phyloP scores from a whole-genome alignment of 2,888 invertebrate species.

The Nymphalis c-album region DNA sequence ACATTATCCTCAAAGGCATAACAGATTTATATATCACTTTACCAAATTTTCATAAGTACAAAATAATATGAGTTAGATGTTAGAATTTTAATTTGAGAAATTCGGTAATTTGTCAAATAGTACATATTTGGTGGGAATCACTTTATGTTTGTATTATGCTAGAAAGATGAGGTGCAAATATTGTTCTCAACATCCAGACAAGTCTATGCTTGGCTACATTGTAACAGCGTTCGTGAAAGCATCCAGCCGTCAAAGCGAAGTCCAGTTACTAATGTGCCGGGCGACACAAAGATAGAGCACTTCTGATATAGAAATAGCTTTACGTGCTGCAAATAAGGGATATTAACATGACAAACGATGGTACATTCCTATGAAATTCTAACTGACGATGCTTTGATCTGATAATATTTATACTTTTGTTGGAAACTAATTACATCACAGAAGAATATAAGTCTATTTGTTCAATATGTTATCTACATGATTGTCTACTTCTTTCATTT shows the following conservation, averaged over 20 bases:
- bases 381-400: slow-evolving; percentile 8
- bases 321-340: slow-evolving; percentile 34
- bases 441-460: background rate
- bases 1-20: too few relatives aligned
- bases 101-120: too few relatives aligned
- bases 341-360: slow-evolving; percentile 28
- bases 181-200: slow-evolving; percentile 26
- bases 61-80: too few relatives aligned
- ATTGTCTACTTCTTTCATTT: background rate
- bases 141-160: slow-evolving; percentile 13
- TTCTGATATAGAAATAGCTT: slow-evolving; percentile 37
- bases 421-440: background rate
- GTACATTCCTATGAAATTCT: slow-evolving; percentile 17
- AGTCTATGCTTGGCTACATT: slow-evolving; percentile 27
- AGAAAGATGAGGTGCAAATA: slow-evolving; percentile 3
- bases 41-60: too few relatives aligned
- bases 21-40: too few relatives aligned
- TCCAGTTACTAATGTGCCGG: slow-evolving; percentile 37
- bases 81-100: too few relatives aligned
- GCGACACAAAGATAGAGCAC: slow-evolving; percentile 36
- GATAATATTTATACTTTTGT: slow-evolving; percentile 3
- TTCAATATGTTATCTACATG: slow-evolving; percentile 1
- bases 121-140: background rate
- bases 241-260: slow-evolving; percentile 35
- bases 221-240: slow-evolving; percentile 37